Evolutionary conservation across 2,797 vertebrate species (phyloP).

Genomic region (Psittacula derbiana): DNA sequence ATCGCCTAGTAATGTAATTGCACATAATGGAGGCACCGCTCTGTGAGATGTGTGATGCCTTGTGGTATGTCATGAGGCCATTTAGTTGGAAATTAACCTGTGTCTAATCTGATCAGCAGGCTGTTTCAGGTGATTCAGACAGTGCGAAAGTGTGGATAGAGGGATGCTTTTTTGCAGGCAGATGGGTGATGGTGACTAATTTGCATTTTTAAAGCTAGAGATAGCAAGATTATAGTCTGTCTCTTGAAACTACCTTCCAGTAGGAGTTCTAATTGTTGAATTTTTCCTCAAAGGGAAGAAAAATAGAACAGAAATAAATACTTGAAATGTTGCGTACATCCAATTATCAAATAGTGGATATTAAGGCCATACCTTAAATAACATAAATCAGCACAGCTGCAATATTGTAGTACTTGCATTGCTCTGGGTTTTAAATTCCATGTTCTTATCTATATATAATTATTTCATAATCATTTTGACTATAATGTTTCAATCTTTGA

Average conservation of each 20-base stretch:
- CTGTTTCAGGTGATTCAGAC: background rate
- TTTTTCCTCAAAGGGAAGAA: background rate
- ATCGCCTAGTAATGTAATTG: background rate
- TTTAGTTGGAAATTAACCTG: conserved; percentile 50
- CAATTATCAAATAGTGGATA: background rate
- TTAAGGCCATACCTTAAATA: background rate
- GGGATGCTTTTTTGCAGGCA: background rate
- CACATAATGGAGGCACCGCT: background rate
- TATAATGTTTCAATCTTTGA: background rate
- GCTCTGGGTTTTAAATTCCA: background rate
- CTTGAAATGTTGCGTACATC: background rate
- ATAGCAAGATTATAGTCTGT: background rate
- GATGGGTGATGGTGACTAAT: background rate
- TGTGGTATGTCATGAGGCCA: conserved; percentile 14
- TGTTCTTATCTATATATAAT: background rate
- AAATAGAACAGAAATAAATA: background rate
- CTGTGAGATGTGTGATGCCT: background rate
- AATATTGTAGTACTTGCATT: background rate
- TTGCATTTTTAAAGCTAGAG: background rate
- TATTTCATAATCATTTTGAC: background rate
- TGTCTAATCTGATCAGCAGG: conserved; percentile 13
- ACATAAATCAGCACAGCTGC: background rate
- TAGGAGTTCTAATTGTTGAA: background rate
- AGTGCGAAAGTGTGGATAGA: background rate
- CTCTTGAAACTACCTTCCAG: background rate